These are phyloP conservation scores for Zaprionus gabonicus DNA, from an alignment of 1,140 invertebrate genomes.

Conservation along the genomic window DNA sequence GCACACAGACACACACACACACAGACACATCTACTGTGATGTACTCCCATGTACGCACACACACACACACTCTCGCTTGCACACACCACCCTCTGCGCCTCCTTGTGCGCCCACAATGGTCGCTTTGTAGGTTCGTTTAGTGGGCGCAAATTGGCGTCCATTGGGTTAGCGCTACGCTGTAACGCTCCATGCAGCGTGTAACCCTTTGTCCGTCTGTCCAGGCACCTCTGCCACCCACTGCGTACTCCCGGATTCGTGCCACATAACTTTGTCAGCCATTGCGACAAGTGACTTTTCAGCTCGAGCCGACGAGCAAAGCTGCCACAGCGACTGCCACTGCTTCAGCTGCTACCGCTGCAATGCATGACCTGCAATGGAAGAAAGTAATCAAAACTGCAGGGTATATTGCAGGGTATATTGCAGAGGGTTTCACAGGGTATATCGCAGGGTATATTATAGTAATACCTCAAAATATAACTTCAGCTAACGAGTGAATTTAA, in stretches of 20 bases:
- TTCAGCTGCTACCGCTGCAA: not conserved
- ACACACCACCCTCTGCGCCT: not conserved
- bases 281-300: constrained; percentile 76
- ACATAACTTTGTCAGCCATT: constrained; percentile 68
- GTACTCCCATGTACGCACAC: not conserved
- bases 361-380: not conserved
- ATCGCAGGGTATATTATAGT: not conserved
- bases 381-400: not conserved
- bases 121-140: constrained; percentile 76
- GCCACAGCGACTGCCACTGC: constrained; percentile 11
- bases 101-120: constrained; percentile 35
- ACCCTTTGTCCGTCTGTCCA: not conserved
- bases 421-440: not conserved
- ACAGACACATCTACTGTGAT: not conserved
- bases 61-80: not conserved
- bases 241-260: constrained; percentile 24
- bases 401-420: constrained; percentile 3
- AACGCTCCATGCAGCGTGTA: constrained; percentile 2
- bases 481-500: too few species aligned
- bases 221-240: not conserved
- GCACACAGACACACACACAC: constrained; percentile 18
- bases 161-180: constrained; percentile 59
- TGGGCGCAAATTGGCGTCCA: constrained; percentile 76
- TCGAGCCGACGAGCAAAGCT: constrained; percentile 24
- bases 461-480: too few species aligned